phyloP scores from a whole-genome alignment of 2,113 vertebrate genomes.

The Xiphias gladius region DNA sequence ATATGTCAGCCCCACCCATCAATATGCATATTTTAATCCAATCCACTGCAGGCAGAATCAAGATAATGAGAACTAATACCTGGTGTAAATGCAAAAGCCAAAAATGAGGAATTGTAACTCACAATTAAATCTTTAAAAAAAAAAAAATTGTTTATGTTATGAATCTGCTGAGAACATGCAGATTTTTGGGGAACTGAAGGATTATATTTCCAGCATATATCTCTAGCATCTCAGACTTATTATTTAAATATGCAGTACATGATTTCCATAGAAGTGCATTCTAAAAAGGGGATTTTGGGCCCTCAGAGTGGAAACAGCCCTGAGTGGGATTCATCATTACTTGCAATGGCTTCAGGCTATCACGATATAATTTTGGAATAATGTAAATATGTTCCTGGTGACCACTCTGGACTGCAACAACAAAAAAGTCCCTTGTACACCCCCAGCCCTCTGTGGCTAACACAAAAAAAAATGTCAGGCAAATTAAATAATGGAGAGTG shows the following conservation, averaged over 20 bases:
- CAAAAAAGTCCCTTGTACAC: not conserved
- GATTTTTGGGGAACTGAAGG: too few species aligned
- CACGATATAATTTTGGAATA: conserved; percentile 26
- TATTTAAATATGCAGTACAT: not conserved
- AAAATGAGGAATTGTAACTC: too few species aligned
- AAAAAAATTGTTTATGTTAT: too few species aligned
- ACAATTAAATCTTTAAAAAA: too few species aligned
- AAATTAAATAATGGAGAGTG: not conserved
- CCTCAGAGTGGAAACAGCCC: not conserved
- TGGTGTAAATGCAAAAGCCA: too few species aligned
- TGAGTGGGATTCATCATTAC: not conserved
- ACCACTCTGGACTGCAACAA: not conserved
- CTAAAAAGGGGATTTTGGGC: conserved; percentile 5
- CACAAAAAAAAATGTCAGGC: not conserved
- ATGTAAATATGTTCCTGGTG: not conserved
- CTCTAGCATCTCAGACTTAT: too few species aligned
- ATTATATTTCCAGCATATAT: too few species aligned
- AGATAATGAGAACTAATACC: too few species aligned
- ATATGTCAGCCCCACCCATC: too few species aligned
- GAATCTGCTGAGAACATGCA: too few species aligned
- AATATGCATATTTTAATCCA: too few species aligned
- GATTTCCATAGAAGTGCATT: not conserved
- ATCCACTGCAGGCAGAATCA: too few species aligned
- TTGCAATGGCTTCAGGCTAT: conserved; percentile 19
- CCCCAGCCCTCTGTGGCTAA: not conserved